Evolutionary conservation across 53 echinoderm and acorn worm species (phyloP).

Genomic region (Crossaster papposus): DNA sequence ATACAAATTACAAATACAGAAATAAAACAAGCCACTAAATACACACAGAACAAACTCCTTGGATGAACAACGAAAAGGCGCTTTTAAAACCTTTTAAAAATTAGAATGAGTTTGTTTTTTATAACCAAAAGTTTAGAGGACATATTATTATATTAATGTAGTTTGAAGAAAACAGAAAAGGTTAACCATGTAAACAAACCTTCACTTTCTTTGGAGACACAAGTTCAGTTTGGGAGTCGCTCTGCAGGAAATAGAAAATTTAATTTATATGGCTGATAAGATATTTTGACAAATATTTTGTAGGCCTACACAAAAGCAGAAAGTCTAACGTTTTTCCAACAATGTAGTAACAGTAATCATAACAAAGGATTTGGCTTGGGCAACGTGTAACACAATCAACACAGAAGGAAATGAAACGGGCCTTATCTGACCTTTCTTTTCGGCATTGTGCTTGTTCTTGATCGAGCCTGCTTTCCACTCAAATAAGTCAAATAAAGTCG

Average conservation of each 20-base stretch:
- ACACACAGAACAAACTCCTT: not conserved
- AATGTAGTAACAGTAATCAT: too few species aligned
- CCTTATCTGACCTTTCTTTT: conserved; percentile 36
- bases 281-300: not conserved
- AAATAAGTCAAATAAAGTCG: not conserved
- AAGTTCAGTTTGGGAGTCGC: conserved; percentile 6
- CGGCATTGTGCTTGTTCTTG: conserved; percentile 18
- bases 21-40: not conserved
- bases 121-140: too few species aligned
- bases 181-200: not conserved
- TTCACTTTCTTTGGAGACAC: not conserved
- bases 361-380: too few species aligned
- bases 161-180: not conserved
- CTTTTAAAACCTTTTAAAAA: too few species aligned
- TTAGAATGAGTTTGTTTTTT: too few species aligned
- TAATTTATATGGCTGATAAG: not conserved
- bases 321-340: too few species aligned
- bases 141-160: too few species aligned
- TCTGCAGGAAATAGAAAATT: not conserved
- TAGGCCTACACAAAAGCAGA: too few species aligned
- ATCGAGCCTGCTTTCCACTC: not conserved
- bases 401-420: too few species aligned
- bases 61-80: too few species aligned
- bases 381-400: too few species aligned
- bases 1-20: not conserved